phyloP scores from a whole-genome alignment of 2,888 invertebrate genomes.

The Spialia ferax region DNA sequence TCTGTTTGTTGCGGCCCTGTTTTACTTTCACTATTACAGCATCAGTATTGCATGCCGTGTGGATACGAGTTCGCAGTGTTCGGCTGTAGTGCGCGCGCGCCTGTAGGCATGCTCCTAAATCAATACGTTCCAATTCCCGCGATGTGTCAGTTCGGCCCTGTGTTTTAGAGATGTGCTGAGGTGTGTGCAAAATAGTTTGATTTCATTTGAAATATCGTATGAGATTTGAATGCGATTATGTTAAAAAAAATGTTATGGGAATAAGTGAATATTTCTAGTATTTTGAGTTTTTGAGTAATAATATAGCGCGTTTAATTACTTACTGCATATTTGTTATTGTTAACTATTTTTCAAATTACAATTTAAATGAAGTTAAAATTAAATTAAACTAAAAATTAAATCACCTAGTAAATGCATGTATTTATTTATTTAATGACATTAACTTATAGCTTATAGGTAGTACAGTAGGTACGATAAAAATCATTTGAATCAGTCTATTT shows the following conservation, averaged over 20 bases:
- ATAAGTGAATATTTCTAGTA: neutral
- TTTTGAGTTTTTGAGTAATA: no score
- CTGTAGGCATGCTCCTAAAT: conserved; percentile 19
- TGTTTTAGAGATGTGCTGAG: conserved; percentile 25
- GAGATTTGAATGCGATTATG: neutral
- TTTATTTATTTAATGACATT: no score
- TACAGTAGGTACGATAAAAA: no score
- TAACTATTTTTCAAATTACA: no score
- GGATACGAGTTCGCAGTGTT: conserved; percentile 46
- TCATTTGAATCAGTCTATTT: no score
- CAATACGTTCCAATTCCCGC: conserved; percentile 11
- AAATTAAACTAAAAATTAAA: no score
- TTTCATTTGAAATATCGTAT: neutral
- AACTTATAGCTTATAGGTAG: no score
- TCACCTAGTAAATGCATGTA: no score
- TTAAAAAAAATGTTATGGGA: no score
- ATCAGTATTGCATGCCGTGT: conserved; percentile 64
- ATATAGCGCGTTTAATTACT: no score
- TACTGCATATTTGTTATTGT: no score
- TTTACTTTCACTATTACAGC: conserved; percentile 81
- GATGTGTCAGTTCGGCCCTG: conserved; percentile 20
- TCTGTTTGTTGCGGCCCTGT: conserved; percentile 53
- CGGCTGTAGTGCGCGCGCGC: conserved; percentile 60
- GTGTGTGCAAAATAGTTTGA: conserved; percentile 11
- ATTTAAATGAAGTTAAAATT: no score